Base-by-base conservation (phyloP, 2,797 vertebrate species). In the Gallinago solitaria region DNA sequence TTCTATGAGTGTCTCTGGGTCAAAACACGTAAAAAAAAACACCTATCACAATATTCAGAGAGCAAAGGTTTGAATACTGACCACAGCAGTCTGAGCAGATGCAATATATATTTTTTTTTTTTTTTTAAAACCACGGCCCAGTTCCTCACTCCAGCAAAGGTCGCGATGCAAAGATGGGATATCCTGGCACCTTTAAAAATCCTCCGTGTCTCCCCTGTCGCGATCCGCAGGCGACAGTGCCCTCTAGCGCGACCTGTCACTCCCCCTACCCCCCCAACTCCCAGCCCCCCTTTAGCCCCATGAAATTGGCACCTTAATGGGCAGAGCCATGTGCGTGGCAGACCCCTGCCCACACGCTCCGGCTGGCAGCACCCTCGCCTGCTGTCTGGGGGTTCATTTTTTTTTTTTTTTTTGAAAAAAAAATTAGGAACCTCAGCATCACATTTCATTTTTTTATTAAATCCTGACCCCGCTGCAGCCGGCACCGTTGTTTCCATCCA, bases 281-380 rank as follows among this genome's bases (percentile, higher is more conserved):
- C 83, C 91, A 13, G 51, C 51, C 33, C 78, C 75, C 76, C 87
- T 86, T 80, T 65, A 94, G 73, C 60, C 54, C 75, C 89, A 25
- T 73, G 89, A 95, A 94, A 84, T 91, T 27, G 6, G 68, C 75
- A 73, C 67, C 37, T 23, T 35, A 89, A 93, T 35, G 14, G 94
- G 94, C 88, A 93, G 83, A 32, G 60, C 80, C 88, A 23, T 60
- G 78, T 94, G 92, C 17, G 12, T 27, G 24, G 53, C 64, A 41
- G 47, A 37, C 20, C 83, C 77, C 57, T 39, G n/a, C 70, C 64
- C 51, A 14, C 37, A 9, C 8, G 1, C n/a, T 83, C 56, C 17
- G 32, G 51, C 80, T 50, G 61, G 82, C 69, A 67, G 39, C 47
- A 17, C 32, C 24, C 54, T 79, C 76, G 60, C 59, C 81, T 67